Base-by-base conservation (phyloP, 1,140 invertebrate genomes). In the Phymorhynchus buccinoides region DNA sequence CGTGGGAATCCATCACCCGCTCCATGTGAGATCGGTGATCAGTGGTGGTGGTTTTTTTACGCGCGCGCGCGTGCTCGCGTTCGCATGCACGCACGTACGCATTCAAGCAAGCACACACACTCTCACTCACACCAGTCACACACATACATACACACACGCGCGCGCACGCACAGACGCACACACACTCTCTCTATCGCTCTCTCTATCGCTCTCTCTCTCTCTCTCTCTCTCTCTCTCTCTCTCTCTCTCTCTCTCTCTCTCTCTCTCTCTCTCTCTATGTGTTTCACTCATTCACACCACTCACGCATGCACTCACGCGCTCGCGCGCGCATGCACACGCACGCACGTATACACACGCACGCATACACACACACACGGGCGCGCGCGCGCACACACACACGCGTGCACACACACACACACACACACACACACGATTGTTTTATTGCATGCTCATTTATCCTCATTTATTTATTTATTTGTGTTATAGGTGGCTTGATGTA, bases 1-100 rank as follows among this genome's bases (percentile, higher is more conserved):
- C 90, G 0, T 92, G 91, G 91, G 86, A 89, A 68, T 83, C 84
- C 22, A 84, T 88, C 14, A 81, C 80, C 4, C 83, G 83, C 9
- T 39, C 80, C 12, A 66, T 30, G 80, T 82, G 56, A 16, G n/a
- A 27, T 52, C 22, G 48, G 22, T 52, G 48, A 14, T 0, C 0
- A 52, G 12, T 52, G 48, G 48, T 52, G 2, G 22, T 52, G 22
- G 12, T 52, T 18, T 52, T 52, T 52, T n/a, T n/a, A n/a, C 22
- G 12, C 4, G 62, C 62, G 62, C 62, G 62, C 1, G n/a, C 62
- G 62, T n/a, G 62, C 62, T 4, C 62, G 62, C 62, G 66, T 32
- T 6, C 66, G 32, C 66, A 35, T 32, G 66, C 66, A 35, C 66
- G 66, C 66, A 37, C 66, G 32, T 22, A 37, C 66, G 32, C 66